Conservation (phyloP, 2,888 invertebrate species). For the Microctonus brassicae region DNA sequence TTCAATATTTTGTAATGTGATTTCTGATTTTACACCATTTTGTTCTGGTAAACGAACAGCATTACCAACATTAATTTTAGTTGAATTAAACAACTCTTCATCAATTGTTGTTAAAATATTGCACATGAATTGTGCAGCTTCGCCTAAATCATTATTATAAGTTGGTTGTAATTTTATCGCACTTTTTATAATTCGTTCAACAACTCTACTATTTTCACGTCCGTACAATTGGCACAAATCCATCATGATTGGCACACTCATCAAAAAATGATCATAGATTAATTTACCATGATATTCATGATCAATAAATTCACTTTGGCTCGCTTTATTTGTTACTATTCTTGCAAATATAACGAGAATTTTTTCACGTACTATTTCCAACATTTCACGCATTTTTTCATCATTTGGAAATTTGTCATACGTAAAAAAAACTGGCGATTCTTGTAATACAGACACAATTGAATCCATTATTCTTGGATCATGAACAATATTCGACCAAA, state of each 20-base stretch:
- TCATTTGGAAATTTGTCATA: slow-evolving; percentile 67
- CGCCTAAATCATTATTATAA: slow-evolving; percentile 75
- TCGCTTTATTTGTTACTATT: slow-evolving; percentile 83
- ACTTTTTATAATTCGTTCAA: slow-evolving; percentile 76
- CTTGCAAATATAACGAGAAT: slow-evolving; percentile 82
- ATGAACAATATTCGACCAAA: slow-evolving; percentile 81
- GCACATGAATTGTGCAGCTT: slow-evolving; percentile 72
- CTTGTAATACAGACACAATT: slow-evolving; percentile 81
- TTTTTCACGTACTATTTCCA: slow-evolving; percentile 72
- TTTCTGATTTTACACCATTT: slow-evolving; percentile 46
- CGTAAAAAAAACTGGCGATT: slow-evolving; percentile 79
- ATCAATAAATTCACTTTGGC: slow-evolving; percentile 73
- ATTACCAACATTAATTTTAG: slow-evolving; percentile 52
- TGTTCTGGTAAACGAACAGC: slow-evolving; percentile 54
- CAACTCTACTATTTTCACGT: slow-evolving; percentile 74
- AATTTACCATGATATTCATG: slow-evolving; percentile 77
- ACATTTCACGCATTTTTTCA: slow-evolving; percentile 71
- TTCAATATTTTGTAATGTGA: slow-evolving; percentile 72
- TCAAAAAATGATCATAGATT: slow-evolving; percentile 84
- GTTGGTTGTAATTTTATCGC: slow-evolving; percentile 78
- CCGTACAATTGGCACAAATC: slow-evolving; percentile 84
- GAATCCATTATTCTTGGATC: slow-evolving; percentile 76
- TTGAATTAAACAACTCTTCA: slow-evolving; percentile 56
- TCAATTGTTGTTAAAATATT: slow-evolving; percentile 68
- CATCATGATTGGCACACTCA: slow-evolving; percentile 86